Evolutionary conservation across 2,888 invertebrate species (phyloP).

Genomic region (Ophion ellenae): DNA sequence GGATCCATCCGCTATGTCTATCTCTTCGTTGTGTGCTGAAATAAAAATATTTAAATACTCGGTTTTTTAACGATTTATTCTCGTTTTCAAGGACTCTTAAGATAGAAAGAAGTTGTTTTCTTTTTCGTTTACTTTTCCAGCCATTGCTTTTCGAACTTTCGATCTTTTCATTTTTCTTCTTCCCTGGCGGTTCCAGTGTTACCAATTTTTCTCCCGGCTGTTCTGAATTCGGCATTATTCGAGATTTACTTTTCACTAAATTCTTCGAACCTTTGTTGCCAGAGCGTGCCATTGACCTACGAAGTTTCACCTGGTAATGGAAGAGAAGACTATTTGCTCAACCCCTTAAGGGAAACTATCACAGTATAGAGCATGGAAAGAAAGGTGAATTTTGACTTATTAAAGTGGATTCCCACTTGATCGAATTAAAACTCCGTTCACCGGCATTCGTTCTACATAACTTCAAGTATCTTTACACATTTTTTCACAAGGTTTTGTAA

Average conservation of each 20-base stretch:
- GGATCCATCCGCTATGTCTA: conserved; percentile 58
- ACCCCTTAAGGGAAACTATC: neutral
- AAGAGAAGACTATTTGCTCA: neutral
- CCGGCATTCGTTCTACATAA: too few species aligned
- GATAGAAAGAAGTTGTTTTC: neutral
- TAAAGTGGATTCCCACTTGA: too few species aligned
- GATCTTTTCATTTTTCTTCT: conserved; percentile 45
- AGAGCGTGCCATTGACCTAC: neutral
- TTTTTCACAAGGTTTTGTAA: too few species aligned
- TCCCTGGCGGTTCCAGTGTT: conserved; percentile 44
- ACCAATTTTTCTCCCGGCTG: conserved; percentile 47
- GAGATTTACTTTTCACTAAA: conserved; percentile 42
- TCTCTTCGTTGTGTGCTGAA: conserved; percentile 23
- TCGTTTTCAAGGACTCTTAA: neutral
- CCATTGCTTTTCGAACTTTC: conserved; percentile 51
- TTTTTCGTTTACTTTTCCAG: conserved; percentile 51
- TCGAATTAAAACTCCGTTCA: too few species aligned
- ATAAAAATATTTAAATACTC: neutral
- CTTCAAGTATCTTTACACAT: too few species aligned
- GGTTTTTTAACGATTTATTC: neutral
- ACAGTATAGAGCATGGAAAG: neutral
- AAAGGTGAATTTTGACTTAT: neutral
- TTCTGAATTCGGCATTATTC: conserved; percentile 6
- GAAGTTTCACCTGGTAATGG: conserved; percentile 5
- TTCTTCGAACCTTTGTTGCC: conserved; percentile 10